Evolutionary conservation across 2,113 vertebrate species (phyloP).

Genomic region (Lota lota): DNA sequence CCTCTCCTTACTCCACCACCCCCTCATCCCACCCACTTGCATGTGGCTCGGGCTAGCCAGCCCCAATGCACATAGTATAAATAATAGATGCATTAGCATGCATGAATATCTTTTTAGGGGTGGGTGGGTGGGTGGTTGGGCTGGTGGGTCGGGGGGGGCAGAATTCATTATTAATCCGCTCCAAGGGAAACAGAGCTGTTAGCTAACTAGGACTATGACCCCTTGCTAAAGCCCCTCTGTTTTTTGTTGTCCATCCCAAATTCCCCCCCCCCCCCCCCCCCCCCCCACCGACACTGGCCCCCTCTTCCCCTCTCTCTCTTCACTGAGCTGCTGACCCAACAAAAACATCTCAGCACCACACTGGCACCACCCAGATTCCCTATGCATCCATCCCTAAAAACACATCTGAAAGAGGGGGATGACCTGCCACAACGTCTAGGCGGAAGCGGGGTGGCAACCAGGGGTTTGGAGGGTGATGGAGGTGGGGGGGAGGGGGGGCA

Average conservation of each 20-base stretch:
- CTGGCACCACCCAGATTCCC: no score
- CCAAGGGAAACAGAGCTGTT: conserved; percentile 59
- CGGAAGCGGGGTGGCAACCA: no score
- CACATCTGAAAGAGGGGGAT: no score
- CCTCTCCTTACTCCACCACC: conserved; percentile 3
- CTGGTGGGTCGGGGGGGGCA: conserved; percentile 45
- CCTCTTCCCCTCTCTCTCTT: no score
- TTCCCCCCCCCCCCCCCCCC: no score
- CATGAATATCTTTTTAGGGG: conserved; percentile 74
- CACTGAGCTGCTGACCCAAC: no score
- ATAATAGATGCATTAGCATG: conserved; percentile 81
- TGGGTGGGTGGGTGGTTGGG: background rate
- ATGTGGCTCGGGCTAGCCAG: conserved; percentile 64
- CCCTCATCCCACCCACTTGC: conserved; percentile 61
- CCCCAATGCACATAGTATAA: conserved; percentile 70
- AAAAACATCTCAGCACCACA: no score
- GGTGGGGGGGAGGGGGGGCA: conserved; percentile 24
- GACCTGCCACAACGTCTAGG: no score
- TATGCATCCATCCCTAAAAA: no score
- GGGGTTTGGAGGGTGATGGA: conserved; percentile 40
- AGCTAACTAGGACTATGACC: conserved; percentile 28
- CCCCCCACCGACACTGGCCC: no score
- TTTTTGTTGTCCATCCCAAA: no score
- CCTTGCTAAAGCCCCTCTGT: background rate
- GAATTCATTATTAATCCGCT: conserved; percentile 81